Evolutionary conservation across 2,113 vertebrate genomes (phyloP), one percentile per base, ranked within the genome.

Genomic region (Rhizomys pruinosus): DNA sequence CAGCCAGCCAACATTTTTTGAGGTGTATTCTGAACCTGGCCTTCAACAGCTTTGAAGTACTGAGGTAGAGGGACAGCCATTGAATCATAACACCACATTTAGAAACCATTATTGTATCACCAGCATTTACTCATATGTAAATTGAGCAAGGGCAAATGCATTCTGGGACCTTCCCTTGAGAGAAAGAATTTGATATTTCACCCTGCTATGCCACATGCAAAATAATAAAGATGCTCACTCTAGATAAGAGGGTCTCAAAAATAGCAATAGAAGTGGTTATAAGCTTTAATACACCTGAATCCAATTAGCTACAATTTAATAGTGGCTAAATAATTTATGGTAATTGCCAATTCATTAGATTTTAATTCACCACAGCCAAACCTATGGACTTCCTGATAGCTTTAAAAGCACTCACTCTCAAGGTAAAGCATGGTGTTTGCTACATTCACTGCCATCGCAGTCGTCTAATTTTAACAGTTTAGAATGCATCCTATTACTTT

Each of bases 261-360:
- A 87, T 95, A 94, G 93, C 84, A 82, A 23, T 86, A 61, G 73
- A 95, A 81, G 69, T 94, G 87, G 72, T 61, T 95, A 82, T 82
- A 96, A 91, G 44, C 76, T 80, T 95, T 96, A 94, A 91, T 85
- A 96, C 91, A 66, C 91, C 80, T 94, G 84, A 96, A 96, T 95
- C 64, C 84, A 94, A 94, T 95, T 96, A 97, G 86, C 85, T 93
- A 80, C 52, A 93, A 81, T 89, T 94, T 90, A 91, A 72, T 82
- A 76, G 78, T 57, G 63, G 37, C 32, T 91, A 96, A 94, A 93
- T 95, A 92, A 97, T 95, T 96, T 93, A 94, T 63, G 47, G 90
- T 85, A 86, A 95, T 95, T 90, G 59, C 78, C 86, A 95, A 90
- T 90, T 94, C 71, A 93, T 92, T 94, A 94, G 80, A 93, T 71